A percentile compares a stretch with the other conserved stretches of the same genome.
Evolutionary conservation across 1,140 invertebrate genomes (phyloP).

Genomic region (Hylaeus anthracinus): DNA sequence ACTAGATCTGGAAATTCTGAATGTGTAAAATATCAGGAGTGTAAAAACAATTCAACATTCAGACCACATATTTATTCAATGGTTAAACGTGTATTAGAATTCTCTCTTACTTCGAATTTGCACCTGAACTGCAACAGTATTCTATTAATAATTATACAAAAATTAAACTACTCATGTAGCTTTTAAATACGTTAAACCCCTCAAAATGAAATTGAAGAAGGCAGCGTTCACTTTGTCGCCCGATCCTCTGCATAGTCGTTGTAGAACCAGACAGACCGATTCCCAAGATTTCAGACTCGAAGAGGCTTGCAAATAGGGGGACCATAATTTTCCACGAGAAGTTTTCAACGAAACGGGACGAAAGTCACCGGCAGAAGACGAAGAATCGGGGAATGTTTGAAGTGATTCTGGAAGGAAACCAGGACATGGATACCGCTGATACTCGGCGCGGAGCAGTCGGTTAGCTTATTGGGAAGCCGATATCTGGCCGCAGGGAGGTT

Average conservation of each 20-base stretch:
- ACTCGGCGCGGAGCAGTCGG: slow-evolving; percentile 69
- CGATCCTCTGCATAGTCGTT: not conserved
- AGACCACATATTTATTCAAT: too few species aligned
- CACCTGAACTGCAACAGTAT: too few species aligned
- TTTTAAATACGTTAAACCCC: too few species aligned
- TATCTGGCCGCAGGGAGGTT: slow-evolving; percentile 78
- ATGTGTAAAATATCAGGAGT: too few species aligned
- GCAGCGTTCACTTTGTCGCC: not conserved
- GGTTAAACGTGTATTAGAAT: too few species aligned
- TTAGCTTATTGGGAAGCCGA: slow-evolving; percentile 80
- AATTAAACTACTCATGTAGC: too few species aligned
- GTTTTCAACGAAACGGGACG: not conserved
- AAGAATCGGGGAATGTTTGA: slow-evolving; percentile 37
- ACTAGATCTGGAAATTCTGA: too few species aligned
- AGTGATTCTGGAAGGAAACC: slow-evolving; percentile 60
- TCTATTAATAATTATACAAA: too few species aligned
- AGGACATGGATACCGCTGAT: slow-evolving; percentile 66
- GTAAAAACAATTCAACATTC: too few species aligned
- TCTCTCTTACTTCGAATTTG: too few species aligned
- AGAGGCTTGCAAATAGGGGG: not conserved
- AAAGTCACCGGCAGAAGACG: not conserved
- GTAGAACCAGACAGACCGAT: not conserved
- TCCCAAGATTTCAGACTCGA: too few species aligned
- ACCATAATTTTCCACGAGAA: not conserved
- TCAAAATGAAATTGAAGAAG: too few species aligned